Evolutionary conservation across 2,113 vertebrate species (phyloP).

Genomic region (Aplodontia rufa): DNA sequence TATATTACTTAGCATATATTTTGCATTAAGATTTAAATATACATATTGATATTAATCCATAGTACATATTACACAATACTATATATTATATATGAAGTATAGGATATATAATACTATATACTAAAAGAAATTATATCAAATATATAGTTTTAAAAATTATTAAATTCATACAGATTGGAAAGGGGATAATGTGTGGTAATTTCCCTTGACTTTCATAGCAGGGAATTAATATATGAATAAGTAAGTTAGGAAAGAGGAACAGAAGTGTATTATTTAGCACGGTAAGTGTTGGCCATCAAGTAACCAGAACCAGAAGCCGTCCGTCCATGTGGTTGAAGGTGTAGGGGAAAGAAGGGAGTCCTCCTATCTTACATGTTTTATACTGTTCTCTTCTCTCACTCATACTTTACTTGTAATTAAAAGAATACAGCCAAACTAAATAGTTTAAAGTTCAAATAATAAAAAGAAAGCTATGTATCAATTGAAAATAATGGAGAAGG

Average conservation of each 20-base stretch:
- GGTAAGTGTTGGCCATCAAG: not conserved
- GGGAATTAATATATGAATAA: not conserved
- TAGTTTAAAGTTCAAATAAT: not conserved
- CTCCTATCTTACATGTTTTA: not conserved
- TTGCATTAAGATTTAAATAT: not conserved
- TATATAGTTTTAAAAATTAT: not conserved
- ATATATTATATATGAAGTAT: not conserved
- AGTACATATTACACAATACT: not conserved
- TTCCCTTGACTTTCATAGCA: not conserved
- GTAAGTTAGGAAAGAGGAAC: not conserved
- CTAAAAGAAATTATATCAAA: constrained; percentile 14
- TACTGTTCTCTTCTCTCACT: not conserved
- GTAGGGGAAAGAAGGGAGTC: not conserved
- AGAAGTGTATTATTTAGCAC: not conserved
- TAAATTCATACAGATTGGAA: not conserved
- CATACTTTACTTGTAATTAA: not conserved
- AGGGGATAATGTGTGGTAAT: not conserved
- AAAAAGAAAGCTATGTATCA: not conserved
- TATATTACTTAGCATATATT: not conserved
- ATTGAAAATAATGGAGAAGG: not conserved
- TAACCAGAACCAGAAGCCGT: not conserved
- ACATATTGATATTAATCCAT: not conserved
- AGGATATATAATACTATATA: not conserved
- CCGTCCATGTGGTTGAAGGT: not conserved
- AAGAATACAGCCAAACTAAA: not conserved